Evolutionary conservation across 2,888 invertebrate genomes (phyloP).

Genomic region (Apodemia mormo): DNA sequence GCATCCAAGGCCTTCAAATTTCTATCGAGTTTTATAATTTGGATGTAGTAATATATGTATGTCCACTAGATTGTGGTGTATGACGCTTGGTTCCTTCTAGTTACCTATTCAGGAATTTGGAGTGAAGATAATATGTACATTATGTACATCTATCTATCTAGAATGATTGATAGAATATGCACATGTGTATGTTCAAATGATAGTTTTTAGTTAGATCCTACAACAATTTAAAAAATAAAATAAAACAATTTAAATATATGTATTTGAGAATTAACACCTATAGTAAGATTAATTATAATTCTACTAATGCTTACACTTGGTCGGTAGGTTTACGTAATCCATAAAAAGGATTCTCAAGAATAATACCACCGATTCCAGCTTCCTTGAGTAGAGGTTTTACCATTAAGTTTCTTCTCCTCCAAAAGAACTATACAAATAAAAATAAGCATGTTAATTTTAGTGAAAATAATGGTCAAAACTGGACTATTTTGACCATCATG

Average conservation of each 20-base stretch:
- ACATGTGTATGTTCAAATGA: too few relatives aligned
- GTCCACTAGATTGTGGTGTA: neutral
- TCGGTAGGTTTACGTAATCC: slow-evolving; percentile 93
- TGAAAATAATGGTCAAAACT: neutral
- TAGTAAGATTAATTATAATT: neutral
- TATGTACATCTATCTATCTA: too few relatives aligned
- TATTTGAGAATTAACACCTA: neutral
- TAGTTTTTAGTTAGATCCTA: too few relatives aligned
- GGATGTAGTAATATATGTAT: neutral
- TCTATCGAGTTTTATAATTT: too few relatives aligned
- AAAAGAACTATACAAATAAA: slow-evolving; percentile 87
- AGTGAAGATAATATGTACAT: neutral
- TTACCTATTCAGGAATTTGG: neutral
- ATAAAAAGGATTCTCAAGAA: slow-evolving; percentile 98
- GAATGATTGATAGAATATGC: too few relatives aligned
- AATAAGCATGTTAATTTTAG: neutral
- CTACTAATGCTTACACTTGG: slow-evolving; percentile 85
- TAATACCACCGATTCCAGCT: slow-evolving; percentile 94
- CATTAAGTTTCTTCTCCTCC: slow-evolving; percentile 93
- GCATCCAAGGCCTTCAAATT: too few relatives aligned
- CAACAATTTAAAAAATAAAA: too few relatives aligned
- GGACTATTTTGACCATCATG: neutral
- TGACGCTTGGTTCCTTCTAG: neutral
- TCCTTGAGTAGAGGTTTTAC: slow-evolving; percentile 95
- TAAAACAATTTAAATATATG: neutral